Conservation (phyloP, 92 coral and sea anemone species). For the Galaxea fascicularis region DNA sequence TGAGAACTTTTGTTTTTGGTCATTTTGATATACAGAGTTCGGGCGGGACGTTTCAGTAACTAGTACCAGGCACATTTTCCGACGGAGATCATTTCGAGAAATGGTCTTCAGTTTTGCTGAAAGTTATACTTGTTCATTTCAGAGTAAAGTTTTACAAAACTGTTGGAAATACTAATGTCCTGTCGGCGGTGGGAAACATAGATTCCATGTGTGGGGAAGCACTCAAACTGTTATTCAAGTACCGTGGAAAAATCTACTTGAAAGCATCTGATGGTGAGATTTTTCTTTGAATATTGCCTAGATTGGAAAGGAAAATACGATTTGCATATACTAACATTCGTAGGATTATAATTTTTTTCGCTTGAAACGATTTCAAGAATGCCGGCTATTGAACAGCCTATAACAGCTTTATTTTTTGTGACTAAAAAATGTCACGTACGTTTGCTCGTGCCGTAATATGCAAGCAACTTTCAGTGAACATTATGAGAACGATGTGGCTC, state of each 20-base stretch:
- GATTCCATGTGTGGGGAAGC: constrained; percentile 34
- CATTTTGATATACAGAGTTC: background rate
- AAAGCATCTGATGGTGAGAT: constrained; percentile 33
- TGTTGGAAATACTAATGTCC: constrained; percentile 30
- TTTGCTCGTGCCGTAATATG: background rate
- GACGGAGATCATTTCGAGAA: background rate
- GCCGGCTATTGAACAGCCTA: background rate
- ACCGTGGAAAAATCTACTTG: constrained; percentile 25
- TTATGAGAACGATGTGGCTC: background rate
- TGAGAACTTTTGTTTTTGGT: background rate
- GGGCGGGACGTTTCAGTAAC: constrained; percentile 13
- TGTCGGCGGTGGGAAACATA: constrained; percentile 23
- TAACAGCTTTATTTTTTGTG: background rate
- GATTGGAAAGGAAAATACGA: background rate
- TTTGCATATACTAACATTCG: background rate
- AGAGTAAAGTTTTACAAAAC: constrained; percentile 33
- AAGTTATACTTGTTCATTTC: constrained; percentile 3
- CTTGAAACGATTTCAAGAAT: background rate
- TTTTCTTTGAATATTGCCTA: background rate
- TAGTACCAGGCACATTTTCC: constrained; percentile 10
- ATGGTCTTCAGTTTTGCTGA: background rate
- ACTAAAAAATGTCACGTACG: background rate
- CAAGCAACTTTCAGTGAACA: background rate
- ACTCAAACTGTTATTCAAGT: constrained; percentile 26
- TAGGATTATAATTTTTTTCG: background rate